These are phyloP conservation scores for Dromius quadrimaculatus DNA, from an alignment of 2,888 invertebrate genomes.

Conservation along the genomic window DNA sequence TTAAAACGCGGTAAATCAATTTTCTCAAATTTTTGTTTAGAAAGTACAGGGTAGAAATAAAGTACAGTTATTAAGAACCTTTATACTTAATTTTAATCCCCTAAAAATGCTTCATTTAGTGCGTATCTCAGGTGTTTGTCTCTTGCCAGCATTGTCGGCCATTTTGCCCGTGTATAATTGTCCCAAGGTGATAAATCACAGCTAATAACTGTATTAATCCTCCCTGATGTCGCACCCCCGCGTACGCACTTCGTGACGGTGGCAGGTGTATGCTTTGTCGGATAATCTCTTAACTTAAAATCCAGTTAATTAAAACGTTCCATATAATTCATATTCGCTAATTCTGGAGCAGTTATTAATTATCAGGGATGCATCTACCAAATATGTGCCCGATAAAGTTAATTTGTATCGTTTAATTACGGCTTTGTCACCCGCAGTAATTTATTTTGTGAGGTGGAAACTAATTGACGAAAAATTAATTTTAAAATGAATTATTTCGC, in stretches of 20 bases:
- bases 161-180: conserved; percentile 27
- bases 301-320: conserved; percentile 38
- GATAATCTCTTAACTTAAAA: conserved; percentile 47
- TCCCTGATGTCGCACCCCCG: neutral
- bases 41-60: too few species aligned
- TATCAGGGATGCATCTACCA: neutral
- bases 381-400: neutral
- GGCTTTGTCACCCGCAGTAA: neutral
- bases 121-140: neutral
- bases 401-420: conserved; percentile 34
- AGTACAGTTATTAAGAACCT: too few species aligned
- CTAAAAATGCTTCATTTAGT: neutral
- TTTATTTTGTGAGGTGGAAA: neutral
- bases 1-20: too few species aligned
- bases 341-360: conserved; percentile 11
- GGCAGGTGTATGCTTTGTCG: conserved; percentile 32
- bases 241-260: conserved; percentile 3
- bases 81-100: too few species aligned
- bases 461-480: neutral
- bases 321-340: conserved; percentile 13
- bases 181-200: conserved; percentile 25
- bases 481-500: too few species aligned
- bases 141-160: neutral
- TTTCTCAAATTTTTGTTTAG: too few species aligned
- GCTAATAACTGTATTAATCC: conserved; percentile 41